phyloP scores from a whole-genome alignment of 2,113 vertebrate genomes.

The Phrynosoma blainvillii region DNA sequence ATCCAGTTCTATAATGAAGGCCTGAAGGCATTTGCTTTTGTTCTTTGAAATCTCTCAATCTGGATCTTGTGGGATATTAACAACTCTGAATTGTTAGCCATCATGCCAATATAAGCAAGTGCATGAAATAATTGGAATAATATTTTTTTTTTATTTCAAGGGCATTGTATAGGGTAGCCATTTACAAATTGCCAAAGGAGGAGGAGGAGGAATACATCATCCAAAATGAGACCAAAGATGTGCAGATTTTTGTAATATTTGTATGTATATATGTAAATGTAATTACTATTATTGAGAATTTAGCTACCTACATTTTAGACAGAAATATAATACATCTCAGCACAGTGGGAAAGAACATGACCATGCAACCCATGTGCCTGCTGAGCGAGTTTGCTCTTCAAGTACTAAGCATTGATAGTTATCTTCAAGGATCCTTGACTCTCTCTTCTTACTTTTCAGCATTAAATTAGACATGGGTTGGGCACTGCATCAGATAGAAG shows the following conservation, averaged over 20 bases:
- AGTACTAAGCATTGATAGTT: neutral
- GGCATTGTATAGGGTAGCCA: neutral
- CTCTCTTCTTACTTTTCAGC: neutral
- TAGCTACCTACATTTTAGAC: too few relatives aligned
- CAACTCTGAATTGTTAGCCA: neutral
- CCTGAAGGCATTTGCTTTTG: conserved; percentile 10
- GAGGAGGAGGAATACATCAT: neutral
- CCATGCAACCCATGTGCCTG: neutral
- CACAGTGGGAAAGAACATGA: neutral
- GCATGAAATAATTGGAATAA: neutral
- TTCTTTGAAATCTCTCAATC: neutral
- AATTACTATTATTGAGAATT: neutral
- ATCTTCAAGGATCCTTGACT: neutral
- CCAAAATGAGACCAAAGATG: neutral
- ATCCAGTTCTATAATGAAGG: neutral
- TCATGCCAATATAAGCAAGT: neutral
- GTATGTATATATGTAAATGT: neutral
- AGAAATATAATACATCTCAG: neutral
- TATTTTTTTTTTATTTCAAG: neutral
- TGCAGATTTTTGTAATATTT: neutral
- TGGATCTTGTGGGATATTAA: neutral
- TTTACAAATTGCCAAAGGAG: neutral
- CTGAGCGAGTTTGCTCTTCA: neutral
- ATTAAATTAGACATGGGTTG: neutral
- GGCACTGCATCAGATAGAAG: neutral